phyloP scores from a whole-genome alignment of 2,888 invertebrate species.

The Anthrax anthrax region DNA sequence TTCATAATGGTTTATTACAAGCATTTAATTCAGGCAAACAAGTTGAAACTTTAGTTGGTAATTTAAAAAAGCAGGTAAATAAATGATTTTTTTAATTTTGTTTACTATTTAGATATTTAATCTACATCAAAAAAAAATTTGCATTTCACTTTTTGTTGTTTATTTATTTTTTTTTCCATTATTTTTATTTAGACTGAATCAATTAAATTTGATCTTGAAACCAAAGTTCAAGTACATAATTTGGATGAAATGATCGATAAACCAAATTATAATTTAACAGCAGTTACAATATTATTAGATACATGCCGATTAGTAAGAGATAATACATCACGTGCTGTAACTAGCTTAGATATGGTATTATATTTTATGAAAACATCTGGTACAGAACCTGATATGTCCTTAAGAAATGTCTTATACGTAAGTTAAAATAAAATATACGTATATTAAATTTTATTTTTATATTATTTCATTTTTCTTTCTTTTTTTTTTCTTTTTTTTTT shows the following conservation, averaged over 20 bases:
- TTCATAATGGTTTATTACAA: constrained; percentile 78
- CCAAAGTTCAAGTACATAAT: constrained; percentile 51
- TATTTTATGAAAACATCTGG: constrained; percentile 32
- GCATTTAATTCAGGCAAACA: constrained; percentile 66
- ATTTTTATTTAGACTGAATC: constrained; percentile 70
- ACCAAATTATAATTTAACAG: constrained; percentile 64
- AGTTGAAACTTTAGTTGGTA: constrained; percentile 64
- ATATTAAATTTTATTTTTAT: background rate
- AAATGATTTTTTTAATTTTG: background rate
- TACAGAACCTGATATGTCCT: constrained; percentile 28
- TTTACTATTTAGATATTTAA: background rate
- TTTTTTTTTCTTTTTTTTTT: constrained; percentile 3
- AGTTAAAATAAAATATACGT: constrained; percentile 12
- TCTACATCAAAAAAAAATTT: background rate
- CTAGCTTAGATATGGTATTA: constrained; percentile 33
- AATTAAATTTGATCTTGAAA: constrained; percentile 59
- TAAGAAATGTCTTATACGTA: constrained; percentile 30
- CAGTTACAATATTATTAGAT: constrained; percentile 52
- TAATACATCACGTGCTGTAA: constrained; percentile 58
- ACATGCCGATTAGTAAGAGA: constrained; percentile 53
- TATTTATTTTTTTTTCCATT: constrained; percentile 19
- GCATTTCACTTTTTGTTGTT: background rate
- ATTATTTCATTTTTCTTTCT: background rate
- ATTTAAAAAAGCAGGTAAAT: constrained; percentile 65
- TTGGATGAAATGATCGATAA: constrained; percentile 62